These are phyloP conservation scores for Melanotaenia pygmaea DNA, from an alignment of 2,797 vertebrate genomes.

Conservation along the genomic window DNA sequence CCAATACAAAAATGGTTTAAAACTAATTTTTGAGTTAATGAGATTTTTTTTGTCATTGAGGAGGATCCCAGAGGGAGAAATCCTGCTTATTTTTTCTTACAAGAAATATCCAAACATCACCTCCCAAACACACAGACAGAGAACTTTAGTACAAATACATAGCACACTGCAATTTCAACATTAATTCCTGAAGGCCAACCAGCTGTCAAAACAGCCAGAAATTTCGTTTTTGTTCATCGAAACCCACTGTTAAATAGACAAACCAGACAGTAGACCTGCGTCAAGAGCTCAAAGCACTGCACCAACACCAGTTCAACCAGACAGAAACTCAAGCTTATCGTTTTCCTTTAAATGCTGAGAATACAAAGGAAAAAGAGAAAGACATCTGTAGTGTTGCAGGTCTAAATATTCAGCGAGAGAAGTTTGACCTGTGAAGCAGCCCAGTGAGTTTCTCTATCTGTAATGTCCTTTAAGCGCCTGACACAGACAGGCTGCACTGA, in stretches of 20 bases:
- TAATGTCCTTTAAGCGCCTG: slow-evolving; percentile 64
- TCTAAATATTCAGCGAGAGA: slow-evolving; percentile 59
- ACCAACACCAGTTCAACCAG: slow-evolving; percentile 25
- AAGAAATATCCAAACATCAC: slow-evolving; percentile 63
- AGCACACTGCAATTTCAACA: slow-evolving; percentile 55
- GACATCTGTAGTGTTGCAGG: slow-evolving; percentile 57
- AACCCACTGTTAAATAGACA: slow-evolving; percentile 31
- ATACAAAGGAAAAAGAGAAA: slow-evolving; percentile 39
- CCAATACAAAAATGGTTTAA: slow-evolving; percentile 23
- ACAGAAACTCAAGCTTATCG: slow-evolving; percentile 14
- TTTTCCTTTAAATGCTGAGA: slow-evolving; percentile 1
- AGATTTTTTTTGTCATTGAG: slow-evolving; percentile 20
- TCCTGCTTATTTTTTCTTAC: slow-evolving; percentile 55
- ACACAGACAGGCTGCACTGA: slow-evolving; percentile 71
- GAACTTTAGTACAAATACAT: slow-evolving; percentile 59
- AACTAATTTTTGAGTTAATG: slow-evolving; percentile 12
- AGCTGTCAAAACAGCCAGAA: slow-evolving; percentile 68
- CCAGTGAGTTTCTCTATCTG: slow-evolving; percentile 52
- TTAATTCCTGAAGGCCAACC: slow-evolving; percentile 71
- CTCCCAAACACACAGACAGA: slow-evolving; percentile 54
- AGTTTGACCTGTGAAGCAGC: slow-evolving; percentile 71
- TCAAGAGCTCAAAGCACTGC: slow-evolving; percentile 16
- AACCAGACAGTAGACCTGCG: slow-evolving; percentile 25
- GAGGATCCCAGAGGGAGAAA: slow-evolving; percentile 34
- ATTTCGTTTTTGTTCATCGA: slow-evolving; percentile 57